These are phyloP conservation scores for Sinotaia quadrata DNA, from an alignment of 2,888 invertebrate species.

Conservation along the genomic window DNA sequence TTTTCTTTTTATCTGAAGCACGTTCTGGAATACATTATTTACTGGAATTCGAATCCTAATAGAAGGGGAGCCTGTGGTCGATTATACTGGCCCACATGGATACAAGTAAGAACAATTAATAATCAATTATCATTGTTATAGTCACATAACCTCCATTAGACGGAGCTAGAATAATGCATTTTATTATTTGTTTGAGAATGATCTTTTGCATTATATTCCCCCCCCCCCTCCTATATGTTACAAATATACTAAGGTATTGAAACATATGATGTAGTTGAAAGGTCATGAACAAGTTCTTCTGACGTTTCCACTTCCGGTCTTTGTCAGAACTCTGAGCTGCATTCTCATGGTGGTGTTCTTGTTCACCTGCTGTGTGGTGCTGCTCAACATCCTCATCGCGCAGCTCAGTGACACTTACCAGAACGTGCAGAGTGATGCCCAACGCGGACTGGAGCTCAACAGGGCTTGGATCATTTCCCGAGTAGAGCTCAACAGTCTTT, in stretches of 20 bases:
- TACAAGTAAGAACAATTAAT: slow-evolving; percentile 47
- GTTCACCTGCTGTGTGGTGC: slow-evolving; percentile 58
- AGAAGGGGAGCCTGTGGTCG: slow-evolving; percentile 57
- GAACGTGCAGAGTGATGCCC: slow-evolving; percentile 62
- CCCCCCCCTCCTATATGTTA: too few species aligned
- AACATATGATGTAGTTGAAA: too few species aligned
- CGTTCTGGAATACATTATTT: slow-evolving; percentile 59
- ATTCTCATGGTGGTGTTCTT: slow-evolving; percentile 61
- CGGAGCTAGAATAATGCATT: too few species aligned
- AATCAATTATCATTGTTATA: not conserved
- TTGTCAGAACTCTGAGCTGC: slow-evolving; percentile 53
- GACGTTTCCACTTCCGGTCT: too few species aligned
- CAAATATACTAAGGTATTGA: too few species aligned
- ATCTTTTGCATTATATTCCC: too few species aligned
- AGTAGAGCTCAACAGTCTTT: slow-evolving; percentile 59
- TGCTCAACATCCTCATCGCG: slow-evolving; percentile 65
- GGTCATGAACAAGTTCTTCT: too few species aligned
- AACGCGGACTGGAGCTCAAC: slow-evolving; percentile 61
- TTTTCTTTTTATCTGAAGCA: too few species aligned
- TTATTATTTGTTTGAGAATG: too few species aligned
- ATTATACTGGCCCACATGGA: slow-evolving; percentile 52
- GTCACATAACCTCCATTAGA: too few species aligned
- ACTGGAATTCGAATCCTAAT: slow-evolving; percentile 58
- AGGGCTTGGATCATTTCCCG: slow-evolving; percentile 64
- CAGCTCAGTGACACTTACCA: slow-evolving; percentile 67